Percentiles rank a stretch among this genome's conserved stretches.
phyloP scores from a whole-genome alignment of 2,113 vertebrate species.

The Clarias batrachus region DNA sequence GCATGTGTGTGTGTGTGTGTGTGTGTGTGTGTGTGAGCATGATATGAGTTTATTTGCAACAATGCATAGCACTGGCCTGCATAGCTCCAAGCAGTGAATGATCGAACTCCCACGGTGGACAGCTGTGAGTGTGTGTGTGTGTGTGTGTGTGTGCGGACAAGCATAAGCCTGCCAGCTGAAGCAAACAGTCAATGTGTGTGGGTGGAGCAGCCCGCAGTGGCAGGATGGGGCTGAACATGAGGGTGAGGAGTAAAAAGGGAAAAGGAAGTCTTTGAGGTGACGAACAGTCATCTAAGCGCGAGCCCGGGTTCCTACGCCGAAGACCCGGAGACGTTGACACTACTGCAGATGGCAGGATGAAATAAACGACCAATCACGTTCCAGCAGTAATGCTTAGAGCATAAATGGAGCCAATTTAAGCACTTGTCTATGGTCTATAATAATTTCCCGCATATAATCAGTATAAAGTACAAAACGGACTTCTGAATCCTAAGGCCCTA shows the following conservation, averaged over 20 bases:
- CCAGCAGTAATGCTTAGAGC: background rate
- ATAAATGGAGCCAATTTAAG: background rate
- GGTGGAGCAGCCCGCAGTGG: background rate
- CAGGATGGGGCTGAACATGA: background rate
- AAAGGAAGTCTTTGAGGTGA: background rate
- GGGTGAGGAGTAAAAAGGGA: background rate
- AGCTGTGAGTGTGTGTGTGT: slow-evolving; percentile 14
- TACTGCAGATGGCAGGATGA: background rate
- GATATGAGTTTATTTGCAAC: background rate
- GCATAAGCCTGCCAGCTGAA: slow-evolving; percentile 6
- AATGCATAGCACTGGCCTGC: background rate
- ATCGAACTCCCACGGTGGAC: background rate
- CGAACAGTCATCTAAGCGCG: background rate
- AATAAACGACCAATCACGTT: background rate
- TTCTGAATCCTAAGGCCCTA: background rate
- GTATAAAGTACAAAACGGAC: background rate
- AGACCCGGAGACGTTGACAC: background rate
- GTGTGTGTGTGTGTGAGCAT: slow-evolving; percentile 2
- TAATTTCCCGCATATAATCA: background rate
- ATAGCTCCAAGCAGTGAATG: slow-evolving; percentile 14
- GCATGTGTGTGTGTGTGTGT: background rate
- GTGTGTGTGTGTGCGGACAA: background rate
- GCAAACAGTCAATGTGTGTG: background rate
- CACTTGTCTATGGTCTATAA: background rate
- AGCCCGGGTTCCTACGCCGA: background rate